phyloP scores from a whole-genome alignment of 1,140 invertebrate species.

The Ganaspis sp. region DNA sequence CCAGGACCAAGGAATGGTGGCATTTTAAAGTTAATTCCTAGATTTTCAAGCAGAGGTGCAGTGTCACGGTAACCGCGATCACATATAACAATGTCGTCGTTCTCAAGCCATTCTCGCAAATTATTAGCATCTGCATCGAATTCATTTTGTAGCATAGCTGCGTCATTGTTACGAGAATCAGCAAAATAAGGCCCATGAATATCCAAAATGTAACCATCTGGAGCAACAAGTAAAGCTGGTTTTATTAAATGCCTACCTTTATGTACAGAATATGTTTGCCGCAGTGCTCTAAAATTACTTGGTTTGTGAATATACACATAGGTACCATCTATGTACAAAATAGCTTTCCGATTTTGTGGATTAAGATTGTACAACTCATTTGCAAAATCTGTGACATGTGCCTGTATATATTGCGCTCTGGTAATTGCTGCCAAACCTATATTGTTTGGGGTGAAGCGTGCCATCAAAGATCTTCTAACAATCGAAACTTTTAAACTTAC shows the following conservation, averaged over 20 bases:
- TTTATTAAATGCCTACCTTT: slow-evolving; percentile 31
- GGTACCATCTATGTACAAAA: background rate
- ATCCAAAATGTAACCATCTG: slow-evolving; percentile 38
- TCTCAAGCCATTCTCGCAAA: slow-evolving; percentile 37
- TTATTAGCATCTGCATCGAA: slow-evolving; percentile 28
- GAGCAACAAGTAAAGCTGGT: background rate
- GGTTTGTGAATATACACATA: background rate
- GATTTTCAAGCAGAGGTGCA: background rate
- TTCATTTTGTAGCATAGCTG: slow-evolving; percentile 36
- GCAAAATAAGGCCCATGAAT: slow-evolving; percentile 39
- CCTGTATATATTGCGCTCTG: background rate
- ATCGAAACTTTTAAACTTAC: slow-evolving; percentile 16
- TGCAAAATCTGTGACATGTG: slow-evolving; percentile 33
- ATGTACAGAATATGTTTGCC: slow-evolving; percentile 23
- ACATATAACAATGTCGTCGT: slow-evolving; percentile 35
- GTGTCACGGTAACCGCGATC: slow-evolving; percentile 39
- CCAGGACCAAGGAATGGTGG: slow-evolving; percentile 15
- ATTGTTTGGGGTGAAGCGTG: slow-evolving; percentile 1
- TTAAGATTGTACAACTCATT: slow-evolving; percentile 34
- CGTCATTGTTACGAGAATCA: slow-evolving; percentile 35
- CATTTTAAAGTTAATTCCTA: slow-evolving; percentile 38
- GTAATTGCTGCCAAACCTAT: slow-evolving; percentile 19
- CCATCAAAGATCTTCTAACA: slow-evolving; percentile 16
- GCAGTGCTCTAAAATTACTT: background rate
- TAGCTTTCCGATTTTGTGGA: background rate